Evolutionary conservation across 2,888 invertebrate species (phyloP), one percentile per base, ranked within the genome.

Genomic region (Andrena marginata): DNA sequence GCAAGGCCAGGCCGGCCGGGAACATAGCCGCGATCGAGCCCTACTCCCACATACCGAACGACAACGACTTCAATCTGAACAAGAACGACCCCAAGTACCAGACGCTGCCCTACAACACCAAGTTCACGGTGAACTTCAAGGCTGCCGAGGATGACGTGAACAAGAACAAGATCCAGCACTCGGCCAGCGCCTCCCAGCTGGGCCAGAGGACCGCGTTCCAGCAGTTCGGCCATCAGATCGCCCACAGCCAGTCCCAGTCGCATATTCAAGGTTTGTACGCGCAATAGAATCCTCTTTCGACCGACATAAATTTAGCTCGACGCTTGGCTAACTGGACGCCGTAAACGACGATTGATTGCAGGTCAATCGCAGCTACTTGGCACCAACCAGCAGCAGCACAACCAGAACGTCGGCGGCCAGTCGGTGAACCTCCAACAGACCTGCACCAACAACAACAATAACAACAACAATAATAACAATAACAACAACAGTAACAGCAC

Each of bases 51-150:
- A 97, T 97, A 90, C 98, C 98, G 72, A 94, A 92, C 89, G 94
- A 93, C 89, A 96, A 97, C 91, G 96, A 97, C 91, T 97, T 97
- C 92, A 96, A 96, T 80, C 96, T 97, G 33, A 97, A 97, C 91
- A 98, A 98, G 94, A 97, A 97, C 75, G 98, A 98, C 94, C 98
- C 97, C 59, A 99, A 98, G 94, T 98, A 97, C 95, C 98, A 98
- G 95, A 98, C 98, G 35, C 95, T 98, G 94, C 98, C 98, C 89
- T 97, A 98, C 94, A 98, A 97, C 93, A 97, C 97, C 51, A 98
- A 98, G 94, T 97, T 97, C 93, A 96, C 97, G 20, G 95, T 96
- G 26, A 95, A 96, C 94, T 94, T 95, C 77, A 93, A 95, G 84
- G 91, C 94, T 7, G 88, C 84, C 49, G 92, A 94, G 87, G 93